phyloP scores from a whole-genome alignment of 2,113 vertebrate genomes.

The Macrotis lagotis region DNA sequence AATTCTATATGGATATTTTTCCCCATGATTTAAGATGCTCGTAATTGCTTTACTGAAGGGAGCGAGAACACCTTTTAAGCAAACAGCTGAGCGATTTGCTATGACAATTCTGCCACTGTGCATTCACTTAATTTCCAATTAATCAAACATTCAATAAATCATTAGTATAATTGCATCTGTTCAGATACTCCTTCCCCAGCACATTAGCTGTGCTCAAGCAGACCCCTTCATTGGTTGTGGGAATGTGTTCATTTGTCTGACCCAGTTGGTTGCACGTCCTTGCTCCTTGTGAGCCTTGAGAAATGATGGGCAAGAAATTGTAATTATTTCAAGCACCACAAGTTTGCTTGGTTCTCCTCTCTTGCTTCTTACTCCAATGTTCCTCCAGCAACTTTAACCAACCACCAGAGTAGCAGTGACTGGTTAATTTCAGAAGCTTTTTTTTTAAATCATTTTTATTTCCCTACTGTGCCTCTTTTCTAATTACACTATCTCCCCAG shows the following conservation, averaged over 20 bases:
- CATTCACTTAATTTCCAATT: slow-evolving; percentile 88
- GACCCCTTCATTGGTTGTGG: slow-evolving; percentile 65
- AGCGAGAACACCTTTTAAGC: slow-evolving; percentile 84
- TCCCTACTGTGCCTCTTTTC: slow-evolving; percentile 80
- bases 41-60: slow-evolving; percentile 85
- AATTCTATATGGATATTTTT: slow-evolving; percentile 62
- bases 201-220: slow-evolving; percentile 80
- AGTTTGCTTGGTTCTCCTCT: slow-evolving; percentile 72
- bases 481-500: slow-evolving; percentile 85
- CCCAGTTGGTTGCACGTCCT: slow-evolving; percentile 79
- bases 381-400: slow-evolving; percentile 79
- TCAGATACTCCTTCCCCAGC: slow-evolving; percentile 77
- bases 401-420: slow-evolving; percentile 69
- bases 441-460: slow-evolving; percentile 84
- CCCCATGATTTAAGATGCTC: slow-evolving; percentile 81
- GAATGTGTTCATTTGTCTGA: slow-evolving; percentile 82
- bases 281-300: slow-evolving; percentile 78
- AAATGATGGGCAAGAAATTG: slow-evolving; percentile 80
- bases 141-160: slow-evolving; percentile 90
- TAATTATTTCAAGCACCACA: slow-evolving; percentile 84
- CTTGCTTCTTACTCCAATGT: slow-evolving; percentile 75
- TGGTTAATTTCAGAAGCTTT: slow-evolving; percentile 82
- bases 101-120: slow-evolving; percentile 85
- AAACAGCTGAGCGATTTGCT: slow-evolving; percentile 85
- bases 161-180: slow-evolving; percentile 88